These are phyloP conservation scores for Adrianichthys oophorus DNA, from an alignment of 2,797 vertebrate species.

Conservation along the genomic window DNA sequence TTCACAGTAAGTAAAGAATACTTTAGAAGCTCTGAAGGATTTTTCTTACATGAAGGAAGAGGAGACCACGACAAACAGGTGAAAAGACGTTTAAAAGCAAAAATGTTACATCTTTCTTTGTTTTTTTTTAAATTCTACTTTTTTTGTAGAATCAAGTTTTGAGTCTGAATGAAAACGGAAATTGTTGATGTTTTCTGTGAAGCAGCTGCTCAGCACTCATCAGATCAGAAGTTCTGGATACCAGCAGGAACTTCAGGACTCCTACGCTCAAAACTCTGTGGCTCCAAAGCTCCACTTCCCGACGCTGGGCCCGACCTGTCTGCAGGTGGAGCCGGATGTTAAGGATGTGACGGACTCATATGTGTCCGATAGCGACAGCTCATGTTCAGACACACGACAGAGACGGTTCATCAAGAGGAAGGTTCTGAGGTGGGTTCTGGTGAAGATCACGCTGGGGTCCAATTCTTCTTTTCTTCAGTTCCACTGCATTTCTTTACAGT, in stretches of 20 bases:
- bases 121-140: too few relatives aligned
- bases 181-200: neutral
- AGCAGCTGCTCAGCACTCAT: slow-evolving; percentile 41
- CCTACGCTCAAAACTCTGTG: slow-evolving; percentile 64
- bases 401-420: slow-evolving; percentile 73
- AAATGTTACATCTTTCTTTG: too few relatives aligned
- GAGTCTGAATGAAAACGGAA: neutral
- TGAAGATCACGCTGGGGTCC: neutral
- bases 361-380: slow-evolving; percentile 36
- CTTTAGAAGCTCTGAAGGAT: slow-evolving; percentile 19
- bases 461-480: neutral
- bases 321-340: slow-evolving; percentile 38
- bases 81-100: neutral
- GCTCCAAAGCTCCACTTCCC: slow-evolving; percentile 42
- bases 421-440: slow-evolving; percentile 70
- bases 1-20: slow-evolving; percentile 50
- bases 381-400: slow-evolving; percentile 36
- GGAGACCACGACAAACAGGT: slow-evolving; percentile 44
- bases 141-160: too few relatives aligned
- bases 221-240: slow-evolving; percentile 29
- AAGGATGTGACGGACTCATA: slow-evolving; percentile 29
- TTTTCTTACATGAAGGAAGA: slow-evolving; percentile 36
- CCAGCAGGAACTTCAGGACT: slow-evolving; percentile 43
- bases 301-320: slow-evolving; percentile 44
- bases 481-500: neutral